Evolutionary conservation across 2,797 vertebrate species (phyloP), one percentile per base, ranked within the genome.

Genomic region (Peromyscus eremicus): DNA sequence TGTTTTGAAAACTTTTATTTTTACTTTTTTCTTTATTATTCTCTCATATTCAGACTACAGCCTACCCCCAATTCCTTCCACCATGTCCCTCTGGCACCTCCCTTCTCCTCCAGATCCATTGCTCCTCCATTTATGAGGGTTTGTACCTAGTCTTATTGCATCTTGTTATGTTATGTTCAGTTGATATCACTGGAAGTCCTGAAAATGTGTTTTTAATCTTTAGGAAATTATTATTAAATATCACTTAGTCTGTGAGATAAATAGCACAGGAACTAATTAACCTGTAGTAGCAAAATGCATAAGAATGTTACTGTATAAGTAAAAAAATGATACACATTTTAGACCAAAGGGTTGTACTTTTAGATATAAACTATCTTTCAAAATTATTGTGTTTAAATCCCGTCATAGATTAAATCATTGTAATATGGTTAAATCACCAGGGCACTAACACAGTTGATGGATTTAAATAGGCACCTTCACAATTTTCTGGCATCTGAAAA

Each of bases 21-120:
- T 52, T 52, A 11, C 0, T 68, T 32, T 66, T 13, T 68, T 34
- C 5, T 68, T 32, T 68, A 68, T 34, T 68, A 68, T 68, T 14
- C 11, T 32, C 4, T 12, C 62, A 64, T 10, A 68, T 34, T 12
- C 29, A 68, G 12, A 68, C 64, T 32, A 2, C 5, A 32, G 5
- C 64, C 11, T 68, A 68, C 4, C 64, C 64, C 19, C 13, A 6
- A 29, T 68, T 68, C 13, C 12, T 6, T 0, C 64, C 12, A 6
- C 5, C 9, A 14, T 34, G 29, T 32, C 13, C 29, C 12, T 12
- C 12, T 14, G 64, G 27, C 11, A 66, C 29, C 29, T 32, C 3
- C 27, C 5, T 66, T 32, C 4, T 13, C 4, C 4, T 13, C 4
- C 4, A 1, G 3, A 37, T 9, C 8, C n/a, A 40, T 9, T 71